Base-by-base conservation (phyloP, 2,888 invertebrate genomes). In the Heliconius charithonia region DNA sequence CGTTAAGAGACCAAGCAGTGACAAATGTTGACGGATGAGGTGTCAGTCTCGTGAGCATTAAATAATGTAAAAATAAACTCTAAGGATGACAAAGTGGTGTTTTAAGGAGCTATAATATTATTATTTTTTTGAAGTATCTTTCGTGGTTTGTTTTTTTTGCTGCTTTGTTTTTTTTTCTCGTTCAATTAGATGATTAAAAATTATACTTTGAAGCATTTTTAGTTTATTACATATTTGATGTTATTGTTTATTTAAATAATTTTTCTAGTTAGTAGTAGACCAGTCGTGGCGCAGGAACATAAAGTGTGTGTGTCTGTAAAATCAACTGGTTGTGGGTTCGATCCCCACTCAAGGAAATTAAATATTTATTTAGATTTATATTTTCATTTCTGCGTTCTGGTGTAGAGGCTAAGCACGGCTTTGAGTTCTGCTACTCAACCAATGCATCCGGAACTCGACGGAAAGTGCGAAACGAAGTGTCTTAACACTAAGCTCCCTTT, bases 21-120 rank as follows among this genome's bases (percentile, higher is more conserved):
- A 76, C 71, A 62, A 63, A 71, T 56, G 70, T 77, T 77, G 77
- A 77, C 69, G 77, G 65, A 77, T 65, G 71, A 72, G 65, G 63
- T 77, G 71, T 65, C 65, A 77, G 77, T 65, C 71, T 71, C 77
- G 25, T 56, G 77, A 71, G 71, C 71, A 71, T 63, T 70, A 76
- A 32, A 70, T 76, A 63, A 71, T 76, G 70, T 76, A 76, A 71
- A 63, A 74, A 41, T 74, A 76, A 45, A 67, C 51, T 65, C 71
- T 65, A 25, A 45, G 25, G 71, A 77, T 77, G 77, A 77, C 77
- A 16, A 77, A 77, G 71, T 77, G 71, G 19, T 63, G 63, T 65
- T 77, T 77, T 72, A 77, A 72, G 51, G n/a, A 25, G 37, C 16
- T 71, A 56, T 65, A 27, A 56, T 65, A 27, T 27, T 27, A 74